Conservation (phyloP, 2,113 vertebrate genomes). For the Caranx ignobilis region DNA sequence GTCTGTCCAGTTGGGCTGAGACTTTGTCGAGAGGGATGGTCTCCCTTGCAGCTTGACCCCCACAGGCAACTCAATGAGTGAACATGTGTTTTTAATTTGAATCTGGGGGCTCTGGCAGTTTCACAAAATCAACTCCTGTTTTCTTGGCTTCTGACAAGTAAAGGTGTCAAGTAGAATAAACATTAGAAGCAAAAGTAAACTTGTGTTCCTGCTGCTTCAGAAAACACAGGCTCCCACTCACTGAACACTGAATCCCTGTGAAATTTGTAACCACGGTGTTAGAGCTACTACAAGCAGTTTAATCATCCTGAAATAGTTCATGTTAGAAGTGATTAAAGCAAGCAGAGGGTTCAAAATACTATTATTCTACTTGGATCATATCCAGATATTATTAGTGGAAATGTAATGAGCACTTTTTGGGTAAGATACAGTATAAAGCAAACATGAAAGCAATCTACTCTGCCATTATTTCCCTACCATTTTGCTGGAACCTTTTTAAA, state of each 20-base stretch:
- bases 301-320: slow-evolving; percentile 16
- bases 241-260: neutral
- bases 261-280: neutral
- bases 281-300: slow-evolving; percentile 15
- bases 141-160: slow-evolving; percentile 30
- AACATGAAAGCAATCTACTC: slow-evolving; percentile 29
- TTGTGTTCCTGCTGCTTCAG: slow-evolving; percentile 3
- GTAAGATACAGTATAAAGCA: slow-evolving; percentile 23
- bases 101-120: neutral
- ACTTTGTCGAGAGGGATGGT: neutral
- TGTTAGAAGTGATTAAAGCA: slow-evolving; percentile 21
- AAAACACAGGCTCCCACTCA: slow-evolving; percentile 16
- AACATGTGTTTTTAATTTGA: slow-evolving; percentile 15
- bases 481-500: slow-evolving; percentile 3
- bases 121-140: neutral
- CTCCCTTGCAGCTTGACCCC: neutral
- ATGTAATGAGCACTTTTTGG: slow-evolving; percentile 28
- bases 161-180: slow-evolving; percentile 9
- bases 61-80: neutral
- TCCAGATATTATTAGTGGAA: slow-evolving; percentile 39
- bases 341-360: slow-evolving; percentile 1
- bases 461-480: slow-evolving; percentile 14
- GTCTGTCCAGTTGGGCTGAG: neutral
- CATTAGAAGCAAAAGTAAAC: slow-evolving; percentile 12
- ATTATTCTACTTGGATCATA: slow-evolving; percentile 36